A percentile compares a stretch with the other conserved stretches of the same genome.
Evolutionary conservation across 2,113 vertebrate species (phyloP).

Genomic region (Phoenicopterus ruber): DNA sequence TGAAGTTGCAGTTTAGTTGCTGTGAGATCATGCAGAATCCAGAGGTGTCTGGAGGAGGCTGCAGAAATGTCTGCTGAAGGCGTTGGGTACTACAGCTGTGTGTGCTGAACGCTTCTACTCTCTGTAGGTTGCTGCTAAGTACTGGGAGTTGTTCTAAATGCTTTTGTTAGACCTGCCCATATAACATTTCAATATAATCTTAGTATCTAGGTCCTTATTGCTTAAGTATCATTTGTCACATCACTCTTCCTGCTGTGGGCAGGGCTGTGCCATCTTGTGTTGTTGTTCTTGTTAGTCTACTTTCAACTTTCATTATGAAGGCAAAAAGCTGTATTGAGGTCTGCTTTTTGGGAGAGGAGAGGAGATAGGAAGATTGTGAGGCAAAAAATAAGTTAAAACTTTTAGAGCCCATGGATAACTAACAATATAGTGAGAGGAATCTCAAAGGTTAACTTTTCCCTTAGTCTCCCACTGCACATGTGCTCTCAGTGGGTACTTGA

Average conservation of each 20-base stretch:
- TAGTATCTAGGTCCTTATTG: not conserved
- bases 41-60: not conserved
- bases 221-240: not conserved
- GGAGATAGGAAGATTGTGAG: not conserved
- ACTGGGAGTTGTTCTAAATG: not conserved
- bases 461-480: fast-evolving
- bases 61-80: not conserved
- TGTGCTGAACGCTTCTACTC: not conserved
- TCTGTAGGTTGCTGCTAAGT: not conserved
- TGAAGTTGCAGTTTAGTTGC: not conserved
- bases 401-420: not conserved
- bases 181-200: not conserved
- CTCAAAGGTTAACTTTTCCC: not conserved
- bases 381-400: not conserved
- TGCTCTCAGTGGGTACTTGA: not conserved
- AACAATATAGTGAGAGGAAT: not conserved
- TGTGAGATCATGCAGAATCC: not conserved
- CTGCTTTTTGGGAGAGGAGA: not conserved
- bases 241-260: not conserved
- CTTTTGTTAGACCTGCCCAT: not conserved
- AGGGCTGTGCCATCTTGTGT: not conserved
- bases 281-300: not conserved
- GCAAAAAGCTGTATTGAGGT: not conserved
- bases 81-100: not conserved
- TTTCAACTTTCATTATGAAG: not conserved